Base-by-base conservation (phyloP, 30 jellyfish, hydroid and myxozoan species). In the Aurelia aurita region DNA sequence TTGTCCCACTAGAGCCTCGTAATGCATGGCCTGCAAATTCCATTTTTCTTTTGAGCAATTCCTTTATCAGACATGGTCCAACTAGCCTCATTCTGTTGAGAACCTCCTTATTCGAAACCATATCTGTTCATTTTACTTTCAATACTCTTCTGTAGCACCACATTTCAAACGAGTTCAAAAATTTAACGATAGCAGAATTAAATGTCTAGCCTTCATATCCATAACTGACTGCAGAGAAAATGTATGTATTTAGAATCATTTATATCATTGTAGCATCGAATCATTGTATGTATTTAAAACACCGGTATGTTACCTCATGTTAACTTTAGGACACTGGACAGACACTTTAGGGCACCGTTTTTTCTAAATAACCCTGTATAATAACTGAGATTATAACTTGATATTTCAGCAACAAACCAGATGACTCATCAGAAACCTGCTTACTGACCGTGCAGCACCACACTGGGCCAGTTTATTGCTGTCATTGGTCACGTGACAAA, bases 321-420 rank as follows among this genome's bases (percentile, higher is more conserved):
- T 10, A 47, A 8, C 59, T 47, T 47, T 8, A 10, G 59, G 16
- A 47, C 10, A 47, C 13, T 47, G 59, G 16, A 16, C 59, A 10
- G 16, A 47, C 59, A 8, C 59, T 10, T 47, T 47, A 8, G 16
- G 16, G 10, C 59, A 8, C 59, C 10, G 5, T 27, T 9, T 3
- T 16, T 69, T 43, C 5, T 15, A 14, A 6, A 8, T 10, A 5
- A 3, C 35, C 28, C 31, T 14, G 31, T n/a, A 7, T 7, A 14
- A 10, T 16, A 12, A 14, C 35, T n/a, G n/a, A 8, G 51, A 12
- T 14, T 4, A 7, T 7, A 9, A 5, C 0, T 49, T 63, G 39
- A 27, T 19, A 3, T 62, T 69, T 53, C 69, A 91, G 98, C 79
- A 91, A 91, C 53, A 88, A 85, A 69, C 96, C 98, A 15, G 82